These are phyloP conservation scores for Oopsacas minuta DNA, from an alignment of 37 sponge, comb jelly and placozoan genomes.

Conservation along the genomic window DNA sequence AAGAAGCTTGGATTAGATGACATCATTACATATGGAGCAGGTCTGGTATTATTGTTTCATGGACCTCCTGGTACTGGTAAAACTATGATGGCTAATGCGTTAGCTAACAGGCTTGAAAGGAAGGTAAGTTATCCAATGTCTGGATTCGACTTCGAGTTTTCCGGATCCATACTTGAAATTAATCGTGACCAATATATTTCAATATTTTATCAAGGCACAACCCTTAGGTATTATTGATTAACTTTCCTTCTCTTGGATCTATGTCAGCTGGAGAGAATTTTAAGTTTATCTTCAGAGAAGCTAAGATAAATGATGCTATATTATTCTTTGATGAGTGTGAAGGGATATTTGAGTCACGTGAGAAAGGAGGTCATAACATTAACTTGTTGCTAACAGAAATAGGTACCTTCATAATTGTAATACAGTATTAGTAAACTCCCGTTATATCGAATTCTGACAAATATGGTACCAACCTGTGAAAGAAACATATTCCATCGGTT, in stretches of 20 bases:
- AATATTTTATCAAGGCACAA: neutral
- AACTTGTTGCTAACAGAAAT: constrained; percentile 70
- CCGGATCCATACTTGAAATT: too few species aligned
- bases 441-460: too few species aligned
- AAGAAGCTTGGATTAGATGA: constrained; percentile 60
- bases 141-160: too few species aligned
- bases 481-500: too few species aligned
- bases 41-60: constrained; percentile 71
- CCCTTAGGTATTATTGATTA: constrained; percentile 51
- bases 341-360: constrained; percentile 67
- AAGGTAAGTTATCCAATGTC: constrained; percentile 49
- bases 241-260: constrained; percentile 65
- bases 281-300: constrained; percentile 73
- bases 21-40: constrained; percentile 68
- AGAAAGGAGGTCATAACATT: constrained; percentile 60
- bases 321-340: constrained; percentile 87
- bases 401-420: constrained; percentile 25
- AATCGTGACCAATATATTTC: too few species aligned
- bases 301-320: constrained; percentile 82
- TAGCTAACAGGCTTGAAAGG: constrained; percentile 55
- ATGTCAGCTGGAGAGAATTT: constrained; percentile 76
- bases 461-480: too few species aligned
- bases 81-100: constrained; percentile 81
- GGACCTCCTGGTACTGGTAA: constrained; percentile 75
- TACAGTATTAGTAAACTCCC: too few species aligned